A percentile compares a stretch with the other conserved stretches of the same genome.
phyloP scores from a whole-genome alignment of 2,797 vertebrate species.

The Delichon dasypus region DNA sequence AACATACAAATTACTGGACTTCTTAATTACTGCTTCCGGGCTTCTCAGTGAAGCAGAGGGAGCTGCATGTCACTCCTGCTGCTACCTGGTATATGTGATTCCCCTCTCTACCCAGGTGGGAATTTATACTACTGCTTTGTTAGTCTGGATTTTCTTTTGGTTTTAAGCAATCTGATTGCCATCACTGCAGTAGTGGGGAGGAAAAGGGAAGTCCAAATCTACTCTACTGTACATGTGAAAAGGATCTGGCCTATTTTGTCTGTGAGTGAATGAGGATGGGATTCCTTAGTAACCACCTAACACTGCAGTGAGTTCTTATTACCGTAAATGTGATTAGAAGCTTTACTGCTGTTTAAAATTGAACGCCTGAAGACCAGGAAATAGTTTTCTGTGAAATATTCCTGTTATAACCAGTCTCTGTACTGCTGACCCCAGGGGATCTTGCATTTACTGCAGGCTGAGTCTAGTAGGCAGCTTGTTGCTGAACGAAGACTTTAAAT shows the following conservation, averaged over 20 bases:
- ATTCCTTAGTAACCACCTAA: not conserved
- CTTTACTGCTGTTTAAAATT: constrained; percentile 16
- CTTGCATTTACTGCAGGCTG: constrained; percentile 26
- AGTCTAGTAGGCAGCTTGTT: not conserved
- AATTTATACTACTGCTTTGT: not conserved
- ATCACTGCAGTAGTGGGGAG: not conserved
- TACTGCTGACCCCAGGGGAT: constrained; percentile 6
- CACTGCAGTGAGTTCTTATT: not conserved
- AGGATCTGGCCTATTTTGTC: not conserved
- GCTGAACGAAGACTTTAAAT: constrained; percentile 29
- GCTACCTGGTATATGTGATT: not conserved
- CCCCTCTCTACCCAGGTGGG: not conserved
- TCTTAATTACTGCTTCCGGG: not conserved
- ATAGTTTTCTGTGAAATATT: constrained; percentile 18
- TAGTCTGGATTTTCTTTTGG: not conserved
- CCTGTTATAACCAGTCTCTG: constrained; percentile 8
- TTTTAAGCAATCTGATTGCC: not conserved
- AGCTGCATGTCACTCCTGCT: not conserved
- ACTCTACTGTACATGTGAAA: fast-evolving
- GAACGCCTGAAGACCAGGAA: constrained; percentile 20
- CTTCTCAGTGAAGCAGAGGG: not conserved
- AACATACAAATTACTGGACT: not conserved
- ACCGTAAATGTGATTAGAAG: not conserved
- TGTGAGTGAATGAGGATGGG: not conserved
- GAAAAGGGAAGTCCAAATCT: not conserved